Percentiles rank a stretch among this genome's conserved stretches.
Conservation (phyloP, 2,797 vertebrate genomes). For the Xenops minutus region DNA sequence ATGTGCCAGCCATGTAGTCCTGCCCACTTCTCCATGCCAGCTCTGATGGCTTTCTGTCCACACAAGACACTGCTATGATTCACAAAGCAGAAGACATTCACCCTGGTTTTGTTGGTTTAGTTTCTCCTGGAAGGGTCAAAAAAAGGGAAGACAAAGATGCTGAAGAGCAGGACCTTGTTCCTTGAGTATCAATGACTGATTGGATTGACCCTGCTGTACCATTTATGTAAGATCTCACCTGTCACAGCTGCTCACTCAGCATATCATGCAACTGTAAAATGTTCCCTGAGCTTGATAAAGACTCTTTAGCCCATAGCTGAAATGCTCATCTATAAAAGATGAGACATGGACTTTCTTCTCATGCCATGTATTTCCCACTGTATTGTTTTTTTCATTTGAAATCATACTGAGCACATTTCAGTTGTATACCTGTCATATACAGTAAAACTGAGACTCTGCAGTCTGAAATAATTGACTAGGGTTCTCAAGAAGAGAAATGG, state of each 20-base stretch:
- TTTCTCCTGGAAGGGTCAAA: neutral
- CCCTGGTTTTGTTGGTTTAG: neutral
- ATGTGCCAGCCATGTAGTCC: neutral
- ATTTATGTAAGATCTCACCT: neutral
- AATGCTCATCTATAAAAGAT: neutral
- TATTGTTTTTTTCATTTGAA: neutral
- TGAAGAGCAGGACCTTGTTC: neutral
- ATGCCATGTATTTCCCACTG: neutral
- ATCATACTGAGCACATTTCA: neutral
- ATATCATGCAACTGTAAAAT: neutral
- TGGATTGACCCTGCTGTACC: neutral
- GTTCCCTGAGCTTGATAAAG: neutral
- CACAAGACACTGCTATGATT: neutral
- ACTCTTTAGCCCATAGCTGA: neutral
- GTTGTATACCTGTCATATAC: neutral
- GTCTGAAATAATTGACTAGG: neutral
- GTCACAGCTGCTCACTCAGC: neutral
- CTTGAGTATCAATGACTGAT: neutral
- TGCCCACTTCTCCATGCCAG: neutral
- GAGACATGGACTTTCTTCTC: neutral
- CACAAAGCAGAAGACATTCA: neutral
- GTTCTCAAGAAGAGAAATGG: neutral
- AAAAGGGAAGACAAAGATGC: neutral
- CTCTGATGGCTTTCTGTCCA: neutral
- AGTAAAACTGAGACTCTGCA: neutral